Evolutionary conservation across 2,797 vertebrate genomes (phyloP).

Genomic region (Falco berigora): DNA sequence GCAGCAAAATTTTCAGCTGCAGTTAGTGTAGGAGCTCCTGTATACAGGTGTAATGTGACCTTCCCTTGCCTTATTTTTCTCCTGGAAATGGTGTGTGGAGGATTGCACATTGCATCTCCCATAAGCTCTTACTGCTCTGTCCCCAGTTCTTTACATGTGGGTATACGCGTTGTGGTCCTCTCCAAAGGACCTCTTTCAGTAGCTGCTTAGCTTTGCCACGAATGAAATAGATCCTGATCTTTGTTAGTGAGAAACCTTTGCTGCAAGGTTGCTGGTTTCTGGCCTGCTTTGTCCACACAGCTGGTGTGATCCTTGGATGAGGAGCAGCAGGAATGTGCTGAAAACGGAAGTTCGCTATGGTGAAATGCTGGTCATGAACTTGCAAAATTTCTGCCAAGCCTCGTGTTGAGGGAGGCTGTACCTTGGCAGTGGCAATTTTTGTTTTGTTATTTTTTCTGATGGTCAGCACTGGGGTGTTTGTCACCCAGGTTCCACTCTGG

Average conservation of each 20-base stretch:
- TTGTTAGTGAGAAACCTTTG: not conserved
- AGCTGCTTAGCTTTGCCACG: not conserved
- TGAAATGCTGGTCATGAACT: not conserved
- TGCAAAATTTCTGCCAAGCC: not conserved
- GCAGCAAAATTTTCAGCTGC: not conserved
- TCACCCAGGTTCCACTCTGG: not conserved
- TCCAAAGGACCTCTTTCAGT: not conserved
- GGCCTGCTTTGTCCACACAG: not conserved
- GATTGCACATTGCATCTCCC: not conserved
- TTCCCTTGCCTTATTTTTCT: not conserved
- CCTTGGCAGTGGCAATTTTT: not conserved
- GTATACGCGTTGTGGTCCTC: not conserved
- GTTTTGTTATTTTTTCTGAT: not conserved
- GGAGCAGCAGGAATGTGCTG: constrained; percentile 9
- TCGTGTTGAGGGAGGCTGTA: not conserved
- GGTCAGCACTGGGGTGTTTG: not conserved
- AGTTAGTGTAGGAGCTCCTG: not conserved
- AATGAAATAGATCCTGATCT: not conserved
- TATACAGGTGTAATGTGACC: fast-evolving
- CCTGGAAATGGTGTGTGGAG: not conserved
- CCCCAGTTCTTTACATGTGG: not conserved
- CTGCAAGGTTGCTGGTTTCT: not conserved
- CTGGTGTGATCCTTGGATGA: not conserved
- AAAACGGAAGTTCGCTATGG: not conserved
- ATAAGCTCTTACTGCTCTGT: not conserved